Evolutionary conservation across 2,797 vertebrate genomes (phyloP).

Genomic region (Podarcis lilfordi): DNA sequence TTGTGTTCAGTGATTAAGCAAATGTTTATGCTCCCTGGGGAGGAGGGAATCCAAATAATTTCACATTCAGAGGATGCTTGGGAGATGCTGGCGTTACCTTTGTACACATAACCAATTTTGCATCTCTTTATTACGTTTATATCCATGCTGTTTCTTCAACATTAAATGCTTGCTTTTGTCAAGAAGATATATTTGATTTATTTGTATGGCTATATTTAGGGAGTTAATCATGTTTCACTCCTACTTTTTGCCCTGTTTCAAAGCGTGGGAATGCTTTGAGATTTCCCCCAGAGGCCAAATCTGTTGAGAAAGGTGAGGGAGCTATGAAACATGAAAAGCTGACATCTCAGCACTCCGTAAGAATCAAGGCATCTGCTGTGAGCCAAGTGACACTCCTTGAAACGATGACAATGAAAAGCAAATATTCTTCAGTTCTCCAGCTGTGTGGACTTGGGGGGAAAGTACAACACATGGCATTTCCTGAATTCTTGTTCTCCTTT

Average conservation of each 20-base stretch:
- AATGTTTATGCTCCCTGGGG: no score
- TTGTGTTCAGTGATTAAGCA: no score
- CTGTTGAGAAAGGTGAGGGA: constrained; percentile 34
- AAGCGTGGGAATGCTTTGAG: constrained; percentile 5
- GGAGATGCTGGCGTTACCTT: background rate
- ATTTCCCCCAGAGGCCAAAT: constrained; percentile 26
- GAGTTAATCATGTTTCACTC: constrained; percentile 35
- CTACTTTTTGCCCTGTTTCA: constrained; percentile 42
- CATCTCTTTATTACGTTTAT: background rate
- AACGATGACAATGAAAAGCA: constrained; percentile 48
- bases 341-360: constrained; percentile 41
- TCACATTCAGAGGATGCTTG: background rate
- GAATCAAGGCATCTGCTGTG: constrained; percentile 14
- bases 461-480: constrained; percentile 25
- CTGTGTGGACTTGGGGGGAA: background rate
- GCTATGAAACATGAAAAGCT: constrained; percentile 45
- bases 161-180: background rate
- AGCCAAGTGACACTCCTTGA: constrained; percentile 19
- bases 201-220: background rate
- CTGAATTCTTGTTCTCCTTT: constrained; percentile 39
- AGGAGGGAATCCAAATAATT: background rate
- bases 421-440: constrained; percentile 45
- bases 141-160: background rate
- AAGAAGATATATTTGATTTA: constrained; percentile 14
- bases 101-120: background rate